Conservation (phyloP, 2,113 vertebrate genomes). For the Salminus brasiliensis region DNA sequence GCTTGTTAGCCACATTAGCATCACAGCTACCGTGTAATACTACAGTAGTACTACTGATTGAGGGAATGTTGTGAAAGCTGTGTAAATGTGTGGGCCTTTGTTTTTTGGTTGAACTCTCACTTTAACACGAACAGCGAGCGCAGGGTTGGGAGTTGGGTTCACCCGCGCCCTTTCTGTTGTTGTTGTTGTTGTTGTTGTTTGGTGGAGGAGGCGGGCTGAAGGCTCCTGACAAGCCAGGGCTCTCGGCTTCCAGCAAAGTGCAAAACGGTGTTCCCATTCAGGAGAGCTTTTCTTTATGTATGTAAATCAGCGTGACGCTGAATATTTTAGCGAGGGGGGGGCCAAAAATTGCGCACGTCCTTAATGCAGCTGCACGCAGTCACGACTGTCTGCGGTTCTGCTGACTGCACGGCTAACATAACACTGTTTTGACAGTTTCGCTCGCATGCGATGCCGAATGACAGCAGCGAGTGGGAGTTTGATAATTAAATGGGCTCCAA, state of each 20-base stretch:
- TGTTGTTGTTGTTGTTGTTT: no score
- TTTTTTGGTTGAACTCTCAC: background rate
- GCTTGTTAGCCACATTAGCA: no score
- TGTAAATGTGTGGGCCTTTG: background rate
- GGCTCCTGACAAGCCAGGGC: background rate
- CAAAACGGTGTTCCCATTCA: constrained; percentile 50
- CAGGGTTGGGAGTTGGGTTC: background rate
- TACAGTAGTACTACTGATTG: no score
- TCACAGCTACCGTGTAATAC: no score
- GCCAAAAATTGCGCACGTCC: background rate
- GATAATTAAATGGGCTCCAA: background rate
- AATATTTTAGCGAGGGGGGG: constrained; percentile 27
- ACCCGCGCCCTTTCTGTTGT: background rate
- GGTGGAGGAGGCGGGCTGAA: background rate
- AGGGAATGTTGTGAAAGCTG: no score
- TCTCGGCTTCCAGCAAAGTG: constrained; percentile 36
- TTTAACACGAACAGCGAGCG: background rate
- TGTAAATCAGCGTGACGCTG: constrained; percentile 18
- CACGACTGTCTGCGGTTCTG: background rate
- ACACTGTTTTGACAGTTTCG: background rate
- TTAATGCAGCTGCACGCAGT: background rate
- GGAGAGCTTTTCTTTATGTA: constrained; percentile 23
- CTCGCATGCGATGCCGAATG: background rate
- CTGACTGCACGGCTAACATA: background rate
- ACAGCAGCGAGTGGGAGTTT: background rate